Evolutionary conservation across 2,113 vertebrate species (phyloP).

Genomic region (Xerus inauris): DNA sequence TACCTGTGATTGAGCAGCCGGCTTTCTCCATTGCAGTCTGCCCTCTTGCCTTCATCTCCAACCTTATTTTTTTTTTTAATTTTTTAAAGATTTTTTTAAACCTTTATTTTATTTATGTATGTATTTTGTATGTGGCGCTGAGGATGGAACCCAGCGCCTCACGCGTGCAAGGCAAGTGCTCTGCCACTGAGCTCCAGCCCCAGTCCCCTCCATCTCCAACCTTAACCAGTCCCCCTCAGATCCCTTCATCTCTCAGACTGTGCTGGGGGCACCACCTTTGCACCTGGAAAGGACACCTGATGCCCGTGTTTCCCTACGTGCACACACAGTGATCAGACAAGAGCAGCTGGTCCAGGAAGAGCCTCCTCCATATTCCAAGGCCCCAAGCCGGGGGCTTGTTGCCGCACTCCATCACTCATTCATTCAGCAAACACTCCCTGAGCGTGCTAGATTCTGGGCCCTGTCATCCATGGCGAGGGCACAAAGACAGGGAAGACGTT

Average conservation of each 20-base stretch:
- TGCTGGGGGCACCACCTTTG: neutral
- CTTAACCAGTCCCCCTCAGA: too few species aligned
- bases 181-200: too few species aligned
- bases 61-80: too few species aligned
- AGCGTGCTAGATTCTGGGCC: too few species aligned
- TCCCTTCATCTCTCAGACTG: rapidly evolving
- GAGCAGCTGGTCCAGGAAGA: neutral
- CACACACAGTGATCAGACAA: neutral
- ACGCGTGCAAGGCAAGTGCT: too few species aligned
- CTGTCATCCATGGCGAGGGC: neutral
- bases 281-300: neutral
- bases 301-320: too few species aligned
- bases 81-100: too few species aligned
- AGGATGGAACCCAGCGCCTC: too few species aligned
- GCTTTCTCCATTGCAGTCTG: neutral
- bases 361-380: neutral
- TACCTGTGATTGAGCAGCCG: neutral
- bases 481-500: neutral
- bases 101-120: too few species aligned
- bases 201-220: neutral
- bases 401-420: neutral
- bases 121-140: too few species aligned
- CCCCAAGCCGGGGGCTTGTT: neutral
- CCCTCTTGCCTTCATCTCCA: neutral
- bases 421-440: neutral